Evolutionary conservation across 92 coral and sea anemone species (phyloP).

Genomic region (Diadumene lineata): DNA sequence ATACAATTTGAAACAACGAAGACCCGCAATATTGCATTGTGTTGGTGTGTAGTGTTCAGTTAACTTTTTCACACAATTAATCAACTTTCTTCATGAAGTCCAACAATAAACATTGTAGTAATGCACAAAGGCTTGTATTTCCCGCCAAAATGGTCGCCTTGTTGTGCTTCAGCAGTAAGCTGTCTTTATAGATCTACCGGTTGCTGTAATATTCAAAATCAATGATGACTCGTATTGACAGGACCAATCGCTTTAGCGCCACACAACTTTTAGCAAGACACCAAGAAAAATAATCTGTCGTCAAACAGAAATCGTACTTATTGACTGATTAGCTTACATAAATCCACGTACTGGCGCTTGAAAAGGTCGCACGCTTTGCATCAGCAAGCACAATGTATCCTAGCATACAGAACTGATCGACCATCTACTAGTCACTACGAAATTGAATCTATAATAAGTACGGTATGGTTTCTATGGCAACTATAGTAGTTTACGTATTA

Average conservation of each 20-base stretch:
- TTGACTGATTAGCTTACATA: background rate
- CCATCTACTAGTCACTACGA: too few species aligned
- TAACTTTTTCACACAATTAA: background rate
- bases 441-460: constrained; percentile 26
- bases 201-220: background rate
- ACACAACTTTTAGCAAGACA: background rate
- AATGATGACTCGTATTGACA: background rate
- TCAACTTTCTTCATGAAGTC: background rate
- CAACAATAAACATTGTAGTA: background rate
- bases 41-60: background rate
- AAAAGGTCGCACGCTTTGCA: constrained; percentile 1
- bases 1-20: background rate
- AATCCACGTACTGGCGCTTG: background rate
- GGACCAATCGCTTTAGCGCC: background rate
- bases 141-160: constrained; percentile 20
- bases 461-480: constrained; percentile 14
- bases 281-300: background rate
- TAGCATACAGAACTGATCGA: background rate
- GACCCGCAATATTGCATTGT: background rate
- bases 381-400: background rate
- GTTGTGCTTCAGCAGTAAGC: too few species aligned
- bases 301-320: background rate
- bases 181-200: too few species aligned
- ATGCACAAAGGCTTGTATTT: background rate
- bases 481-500: constrained; percentile 4